Percentiles rank a stretch among this genome's conserved stretches.
These are phyloP conservation scores for Theristus sp. DNA, from an alignment of 2,888 invertebrate genomes.

Conservation along the genomic window DNA sequence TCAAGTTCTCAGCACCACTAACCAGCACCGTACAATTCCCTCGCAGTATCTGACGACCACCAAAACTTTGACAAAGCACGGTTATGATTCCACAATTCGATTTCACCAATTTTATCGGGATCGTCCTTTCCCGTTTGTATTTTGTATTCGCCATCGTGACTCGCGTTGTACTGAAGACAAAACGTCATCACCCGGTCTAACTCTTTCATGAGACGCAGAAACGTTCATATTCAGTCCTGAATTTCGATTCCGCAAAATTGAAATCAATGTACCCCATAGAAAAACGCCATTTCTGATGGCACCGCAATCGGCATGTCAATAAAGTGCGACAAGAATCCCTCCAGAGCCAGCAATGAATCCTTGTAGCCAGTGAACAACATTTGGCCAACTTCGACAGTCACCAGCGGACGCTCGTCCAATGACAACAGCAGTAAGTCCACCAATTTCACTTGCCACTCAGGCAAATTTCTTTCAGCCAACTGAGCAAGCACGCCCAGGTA, in stretches of 20 bases:
- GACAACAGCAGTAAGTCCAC: neutral
- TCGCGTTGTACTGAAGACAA: neutral
- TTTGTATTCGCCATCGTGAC: neutral
- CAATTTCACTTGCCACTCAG: too few relatives aligned
- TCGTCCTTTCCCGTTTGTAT: neutral
- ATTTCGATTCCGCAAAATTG: neutral
- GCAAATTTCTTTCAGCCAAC: neutral
- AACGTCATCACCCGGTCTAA: too few relatives aligned
- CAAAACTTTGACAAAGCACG: neutral
- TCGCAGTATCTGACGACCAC: neutral
- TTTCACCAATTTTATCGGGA: neutral
- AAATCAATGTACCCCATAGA: neutral
- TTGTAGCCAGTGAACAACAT: neutral
- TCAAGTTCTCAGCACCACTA: neutral
- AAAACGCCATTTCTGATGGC: neutral
- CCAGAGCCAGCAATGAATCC: neutral
- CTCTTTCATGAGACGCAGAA: too few relatives aligned
- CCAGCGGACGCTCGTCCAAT: neutral
- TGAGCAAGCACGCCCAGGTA: neutral
- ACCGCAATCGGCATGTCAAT: neutral
- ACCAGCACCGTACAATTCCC: neutral
- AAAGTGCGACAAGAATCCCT: neutral
- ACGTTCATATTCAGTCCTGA: too few relatives aligned
- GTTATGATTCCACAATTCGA: neutral
- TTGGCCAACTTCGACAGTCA: neutral